A percentile compares a stretch with the other conserved stretches of the same genome.
phyloP scores from a whole-genome alignment of 2,888 invertebrate species.

The Cheilosia urbana region DNA sequence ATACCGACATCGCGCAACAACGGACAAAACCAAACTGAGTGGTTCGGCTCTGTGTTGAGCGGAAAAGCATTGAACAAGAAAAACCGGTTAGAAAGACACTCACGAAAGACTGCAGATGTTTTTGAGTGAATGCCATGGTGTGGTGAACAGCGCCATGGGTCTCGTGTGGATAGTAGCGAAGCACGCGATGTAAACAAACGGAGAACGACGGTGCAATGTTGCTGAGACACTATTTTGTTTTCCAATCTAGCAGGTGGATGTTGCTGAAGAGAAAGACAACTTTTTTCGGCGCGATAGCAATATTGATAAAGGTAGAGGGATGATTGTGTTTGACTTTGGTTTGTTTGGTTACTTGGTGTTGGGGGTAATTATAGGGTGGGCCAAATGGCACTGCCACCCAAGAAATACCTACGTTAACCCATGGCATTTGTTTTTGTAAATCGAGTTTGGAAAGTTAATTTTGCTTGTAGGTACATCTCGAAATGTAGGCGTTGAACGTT shows the following conservation, averaged over 20 bases:
- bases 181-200: slow-evolving; percentile 32
- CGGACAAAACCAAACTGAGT: slow-evolving; percentile 70
- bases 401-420: no score
- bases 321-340: no score
- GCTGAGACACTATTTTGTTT: not conserved
- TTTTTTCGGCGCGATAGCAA: no score
- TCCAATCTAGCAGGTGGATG: not conserved
- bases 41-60: slow-evolving; percentile 36
- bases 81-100: slow-evolving; percentile 62
- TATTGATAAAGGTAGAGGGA: no score
- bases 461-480: no score
- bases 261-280: no score
- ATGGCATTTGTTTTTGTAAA: no score
- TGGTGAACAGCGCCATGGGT: not conserved
- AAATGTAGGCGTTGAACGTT: no score
- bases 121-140: not conserved
- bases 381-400: no score
- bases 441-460: no score
- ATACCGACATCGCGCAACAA: slow-evolving; percentile 47
- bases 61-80: slow-evolving; percentile 38
- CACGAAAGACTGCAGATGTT: slow-evolving; percentile 27
- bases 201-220: not conserved
- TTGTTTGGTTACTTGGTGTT: no score
- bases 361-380: no score
- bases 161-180: slow-evolving; percentile 9